These are phyloP conservation scores for Drosophila nebulosa DNA, from an alignment of 1,140 invertebrate genomes.

Conservation along the genomic window DNA sequence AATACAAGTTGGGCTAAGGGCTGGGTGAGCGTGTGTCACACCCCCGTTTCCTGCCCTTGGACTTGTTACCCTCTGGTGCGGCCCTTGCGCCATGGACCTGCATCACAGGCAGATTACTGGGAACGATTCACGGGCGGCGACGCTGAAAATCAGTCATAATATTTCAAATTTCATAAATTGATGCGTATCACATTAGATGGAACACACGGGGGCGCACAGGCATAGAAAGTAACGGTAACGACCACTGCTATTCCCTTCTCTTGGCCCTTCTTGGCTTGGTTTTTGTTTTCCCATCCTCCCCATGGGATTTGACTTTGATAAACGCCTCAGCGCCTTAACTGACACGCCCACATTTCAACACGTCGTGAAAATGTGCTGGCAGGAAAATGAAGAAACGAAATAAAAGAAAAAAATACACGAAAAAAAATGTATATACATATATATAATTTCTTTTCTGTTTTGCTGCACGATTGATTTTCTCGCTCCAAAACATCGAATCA, in stretches of 20 bases:
- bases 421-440: not conserved
- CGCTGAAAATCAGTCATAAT: slow-evolving; percentile 72
- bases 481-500: slow-evolving; percentile 29
- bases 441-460: slow-evolving; percentile 44
- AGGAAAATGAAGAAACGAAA: slow-evolving; percentile 31
- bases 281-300: not conserved
- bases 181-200: slow-evolving; percentile 72
- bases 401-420: slow-evolving; percentile 4
- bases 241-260: not conserved
- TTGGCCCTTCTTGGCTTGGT: not conserved
- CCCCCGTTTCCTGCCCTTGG: slow-evolving; percentile 15
- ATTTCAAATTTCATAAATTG: slow-evolving; percentile 79
- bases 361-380: slow-evolving; percentile 44
- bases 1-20: not conserved
- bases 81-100: slow-evolving; percentile 25
- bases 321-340: slow-evolving; percentile 43
- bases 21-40: not conserved
- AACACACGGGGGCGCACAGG: slow-evolving; percentile 18
- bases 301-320: slow-evolving; percentile 68
- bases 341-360: slow-evolving; percentile 59
- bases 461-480: slow-evolving; percentile 72
- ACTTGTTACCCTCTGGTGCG: slow-evolving; percentile 26
- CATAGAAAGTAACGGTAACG: slow-evolving; percentile 47
- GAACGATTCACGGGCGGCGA: not conserved
- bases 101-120: slow-evolving; percentile 24